Base-by-base conservation (phyloP, 1,140 invertebrate genomes). In the Drosophila tani region DNA sequence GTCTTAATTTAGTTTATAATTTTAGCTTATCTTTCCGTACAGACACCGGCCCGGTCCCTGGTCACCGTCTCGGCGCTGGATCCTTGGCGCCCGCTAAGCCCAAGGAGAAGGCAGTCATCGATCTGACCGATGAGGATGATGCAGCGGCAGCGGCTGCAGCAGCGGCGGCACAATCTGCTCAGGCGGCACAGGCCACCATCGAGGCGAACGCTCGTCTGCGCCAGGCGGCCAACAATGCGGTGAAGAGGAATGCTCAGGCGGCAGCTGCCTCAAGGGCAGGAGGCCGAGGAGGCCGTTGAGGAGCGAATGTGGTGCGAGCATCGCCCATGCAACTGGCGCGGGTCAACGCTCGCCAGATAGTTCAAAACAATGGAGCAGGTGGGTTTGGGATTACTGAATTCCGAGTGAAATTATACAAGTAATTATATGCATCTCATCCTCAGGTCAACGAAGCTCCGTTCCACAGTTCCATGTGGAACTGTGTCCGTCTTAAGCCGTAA, bases 101-200 rank as follows among this genome's bases (percentile, higher is more conserved):
- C 12, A 92, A 91, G 51, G 92, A 93, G 12, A 92, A 91, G 59
- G 81, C 91, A 0, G 93, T 95, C 32, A 95, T 95, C 46, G 95
- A 95, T 93, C 91, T 95, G 3, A 95, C 95, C 1, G 95, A 95
- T 50, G 95, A 95, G 83, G 95, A 95, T 78, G 95, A 95, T 57
- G 78, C 84, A 19, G 80, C 82, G 27, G 81, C 69, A 12, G 81
- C 82, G 14, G 80, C 69, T 6, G 79, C 58, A 2, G 66, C 55
- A n/a, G 69, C 75, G 1, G 38, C 65, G n/a, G 71, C 81, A n/a
- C 70, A 75, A 32, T 70, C 70, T 21, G 76, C 77, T 14, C 70
- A 74, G 29, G 81, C 68, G 3, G 46, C 50, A 15, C 77, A 59
- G 12, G 62, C 64, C 11, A 41, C 65, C 7, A 46, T 70, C 8